Percentiles rank a stretch among this genome's conserved stretches.
These are phyloP conservation scores for Palythoa heliodiscus DNA, from an alignment of 92 coral and sea anemone genomes.

Conservation along the genomic window DNA sequence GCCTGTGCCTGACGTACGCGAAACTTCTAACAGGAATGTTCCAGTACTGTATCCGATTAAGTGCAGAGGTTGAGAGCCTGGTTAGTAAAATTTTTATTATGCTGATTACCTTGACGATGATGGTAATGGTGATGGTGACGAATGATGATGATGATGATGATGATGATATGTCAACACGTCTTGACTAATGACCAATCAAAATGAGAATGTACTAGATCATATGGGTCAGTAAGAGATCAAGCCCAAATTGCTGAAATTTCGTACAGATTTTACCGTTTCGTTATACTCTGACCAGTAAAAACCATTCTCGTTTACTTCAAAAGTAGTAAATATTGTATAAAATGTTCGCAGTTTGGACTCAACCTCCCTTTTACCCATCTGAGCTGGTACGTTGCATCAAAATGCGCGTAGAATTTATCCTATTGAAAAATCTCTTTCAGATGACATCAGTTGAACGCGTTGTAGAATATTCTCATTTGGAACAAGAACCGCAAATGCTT, in stretches of 20 bases:
- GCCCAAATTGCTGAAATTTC: too few relatives aligned
- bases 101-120: not conserved
- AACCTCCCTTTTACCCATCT: not conserved
- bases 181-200: not conserved
- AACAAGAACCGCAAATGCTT: conserved; percentile 73
- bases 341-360: too few relatives aligned
- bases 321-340: too few relatives aligned
- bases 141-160: not conserved
- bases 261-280: too few relatives aligned
- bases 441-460: conserved; percentile 99
- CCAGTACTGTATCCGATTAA: conserved; percentile 92
- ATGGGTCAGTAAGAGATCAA: too few relatives aligned
- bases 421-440: conserved; percentile 37
- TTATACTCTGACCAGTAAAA: too few relatives aligned
- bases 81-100: conserved; percentile 49
- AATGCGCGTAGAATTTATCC: not conserved
- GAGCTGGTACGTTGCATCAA: not conserved
- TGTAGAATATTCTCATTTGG: conserved; percentile 78
- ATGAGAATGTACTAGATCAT: too few relatives aligned
- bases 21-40: conserved; percentile 83
- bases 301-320: too few relatives aligned
- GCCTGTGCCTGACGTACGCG: conserved; percentile 81
- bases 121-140: too few relatives aligned
- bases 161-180: not conserved
- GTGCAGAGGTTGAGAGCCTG: conserved; percentile 90